A percentile compares a stretch with the other conserved stretches of the same genome.
phyloP scores from a whole-genome alignment of 1,140 invertebrate species.

The Mycetomoellerius zeteki region DNA sequence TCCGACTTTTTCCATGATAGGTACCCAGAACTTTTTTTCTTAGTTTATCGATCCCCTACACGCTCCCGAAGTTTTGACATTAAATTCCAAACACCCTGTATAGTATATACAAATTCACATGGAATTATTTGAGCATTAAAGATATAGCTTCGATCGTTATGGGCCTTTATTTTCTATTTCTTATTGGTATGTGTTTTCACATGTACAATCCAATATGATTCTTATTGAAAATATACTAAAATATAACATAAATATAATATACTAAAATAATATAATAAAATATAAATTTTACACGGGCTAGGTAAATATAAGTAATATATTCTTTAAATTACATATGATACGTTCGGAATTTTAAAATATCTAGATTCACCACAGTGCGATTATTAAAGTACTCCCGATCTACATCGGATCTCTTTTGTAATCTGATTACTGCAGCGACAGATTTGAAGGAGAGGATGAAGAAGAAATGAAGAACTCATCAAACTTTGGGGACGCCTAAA shows the following conservation, averaged over 20 bases:
- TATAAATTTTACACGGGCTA: not conserved
- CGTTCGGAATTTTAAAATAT: not conserved
- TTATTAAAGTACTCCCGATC: not conserved
- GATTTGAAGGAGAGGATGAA: not conserved
- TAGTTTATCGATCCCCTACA: too few relatives aligned
- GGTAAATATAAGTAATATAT: not conserved
- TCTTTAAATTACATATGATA: not conserved
- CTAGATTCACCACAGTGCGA: not conserved
- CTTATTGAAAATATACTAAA: not conserved
- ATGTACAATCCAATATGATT: too few relatives aligned
- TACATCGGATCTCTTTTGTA: slow-evolving; percentile 17
- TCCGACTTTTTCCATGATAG: too few relatives aligned
- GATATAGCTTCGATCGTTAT: too few relatives aligned
- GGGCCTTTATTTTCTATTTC: too few relatives aligned
- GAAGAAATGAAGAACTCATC: slow-evolving; percentile 29
- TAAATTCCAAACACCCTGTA: too few relatives aligned
- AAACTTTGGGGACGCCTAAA: slow-evolving; percentile 12
- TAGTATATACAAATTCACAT: too few relatives aligned
- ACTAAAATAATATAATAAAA: not conserved
- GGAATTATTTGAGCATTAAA: too few relatives aligned
- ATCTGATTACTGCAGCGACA: slow-evolving; percentile 44
- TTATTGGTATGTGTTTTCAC: too few relatives aligned
- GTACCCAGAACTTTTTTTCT: too few relatives aligned
- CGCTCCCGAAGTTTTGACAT: too few relatives aligned
- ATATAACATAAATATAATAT: not conserved